Conservation (phyloP, 30 jellyfish, hydroid and myxozoan genomes). For the Cassiopea xamachana region DNA sequence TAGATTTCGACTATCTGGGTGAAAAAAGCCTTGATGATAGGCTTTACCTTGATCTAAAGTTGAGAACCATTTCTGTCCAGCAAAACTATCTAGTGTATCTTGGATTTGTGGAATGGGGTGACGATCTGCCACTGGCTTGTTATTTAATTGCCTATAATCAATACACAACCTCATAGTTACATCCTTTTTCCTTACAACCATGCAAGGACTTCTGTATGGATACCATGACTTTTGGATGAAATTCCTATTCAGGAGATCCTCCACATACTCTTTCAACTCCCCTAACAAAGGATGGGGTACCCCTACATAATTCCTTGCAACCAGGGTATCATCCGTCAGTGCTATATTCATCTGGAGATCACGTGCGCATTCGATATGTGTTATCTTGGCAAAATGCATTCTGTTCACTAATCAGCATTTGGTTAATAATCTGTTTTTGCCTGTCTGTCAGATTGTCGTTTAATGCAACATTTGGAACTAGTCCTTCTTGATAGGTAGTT, state of each 20-base stretch:
- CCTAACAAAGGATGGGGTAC: constrained; percentile 35
- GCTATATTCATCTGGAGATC: constrained; percentile 9
- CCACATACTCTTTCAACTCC: constrained; percentile 41
- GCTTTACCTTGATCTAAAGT: constrained; percentile 11
- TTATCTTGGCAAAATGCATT: constrained; percentile 15
- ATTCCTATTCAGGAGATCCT: constrained; percentile 16
- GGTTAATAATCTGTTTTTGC: not conserved
- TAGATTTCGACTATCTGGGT: constrained; percentile 22
- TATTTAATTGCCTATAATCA: constrained; percentile 42
- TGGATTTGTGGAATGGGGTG: constrained; percentile 56
- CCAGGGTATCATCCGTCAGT: constrained; percentile 28
- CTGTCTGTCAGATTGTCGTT: constrained; percentile 4
- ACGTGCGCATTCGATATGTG: constrained; percentile 25
- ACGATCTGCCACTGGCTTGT: constrained; percentile 51
- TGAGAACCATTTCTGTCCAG: constrained; percentile 49
- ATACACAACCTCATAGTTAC: constrained; percentile 40
- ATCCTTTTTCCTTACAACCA: constrained; percentile 30
- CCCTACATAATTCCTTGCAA: constrained; percentile 25
- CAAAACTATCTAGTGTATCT: constrained; percentile 34
- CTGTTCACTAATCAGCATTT: constrained; percentile 12
- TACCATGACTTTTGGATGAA: constrained; percentile 34
- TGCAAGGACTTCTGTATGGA: constrained; percentile 45
- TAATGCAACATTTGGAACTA: constrained; percentile 9
- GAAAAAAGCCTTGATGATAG: constrained; percentile 30
- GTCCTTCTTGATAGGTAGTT: not conserved